Evolutionary conservation across 2,797 vertebrate genomes (phyloP).

Genomic region (Lagodon rhomboides): DNA sequence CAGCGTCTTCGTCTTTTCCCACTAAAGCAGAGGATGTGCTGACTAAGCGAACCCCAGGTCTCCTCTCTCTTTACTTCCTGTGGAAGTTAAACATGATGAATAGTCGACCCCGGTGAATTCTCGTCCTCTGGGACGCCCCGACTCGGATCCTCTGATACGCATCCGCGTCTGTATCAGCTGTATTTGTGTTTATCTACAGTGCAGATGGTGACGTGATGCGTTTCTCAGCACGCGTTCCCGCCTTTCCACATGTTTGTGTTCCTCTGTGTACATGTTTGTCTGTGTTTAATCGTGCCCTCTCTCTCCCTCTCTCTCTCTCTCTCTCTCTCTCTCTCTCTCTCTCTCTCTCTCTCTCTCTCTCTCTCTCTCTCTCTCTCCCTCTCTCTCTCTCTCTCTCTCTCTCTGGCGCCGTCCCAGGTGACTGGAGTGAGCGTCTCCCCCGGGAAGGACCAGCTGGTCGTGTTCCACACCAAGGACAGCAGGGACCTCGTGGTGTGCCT

Average conservation of each 20-base stretch:
- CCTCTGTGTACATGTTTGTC: conserved; percentile 15
- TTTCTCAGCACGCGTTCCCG: not conserved
- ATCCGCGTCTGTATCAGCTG: not conserved
- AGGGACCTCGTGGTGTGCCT: conserved; percentile 96
- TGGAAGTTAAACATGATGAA: conserved; percentile 12
- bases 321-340: conserved; percentile 30
- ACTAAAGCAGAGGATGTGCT: not conserved
- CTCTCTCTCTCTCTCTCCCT: conserved; percentile 24
- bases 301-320: conserved; percentile 23
- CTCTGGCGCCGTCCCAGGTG: conserved; percentile 84
- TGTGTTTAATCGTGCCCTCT: conserved; percentile 35
- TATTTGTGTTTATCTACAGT: not conserved
- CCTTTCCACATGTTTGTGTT: conserved; percentile 19
- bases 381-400: conserved; percentile 25
- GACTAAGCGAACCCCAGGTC: not conserved
- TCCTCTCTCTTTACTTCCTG: not conserved
- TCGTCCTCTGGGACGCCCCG: not conserved
- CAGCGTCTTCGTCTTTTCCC: not conserved
- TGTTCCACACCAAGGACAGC: conserved; percentile 98
- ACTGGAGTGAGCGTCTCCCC: conserved; percentile 96
- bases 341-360: conserved; percentile 14
- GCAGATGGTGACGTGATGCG: not conserved
- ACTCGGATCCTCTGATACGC: not conserved
- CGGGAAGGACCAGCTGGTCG: conserved; percentile 97
- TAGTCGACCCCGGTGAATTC: not conserved